Conservation (phyloP, 2,113 vertebrate genomes). For the Entelurus aequoreus region DNA sequence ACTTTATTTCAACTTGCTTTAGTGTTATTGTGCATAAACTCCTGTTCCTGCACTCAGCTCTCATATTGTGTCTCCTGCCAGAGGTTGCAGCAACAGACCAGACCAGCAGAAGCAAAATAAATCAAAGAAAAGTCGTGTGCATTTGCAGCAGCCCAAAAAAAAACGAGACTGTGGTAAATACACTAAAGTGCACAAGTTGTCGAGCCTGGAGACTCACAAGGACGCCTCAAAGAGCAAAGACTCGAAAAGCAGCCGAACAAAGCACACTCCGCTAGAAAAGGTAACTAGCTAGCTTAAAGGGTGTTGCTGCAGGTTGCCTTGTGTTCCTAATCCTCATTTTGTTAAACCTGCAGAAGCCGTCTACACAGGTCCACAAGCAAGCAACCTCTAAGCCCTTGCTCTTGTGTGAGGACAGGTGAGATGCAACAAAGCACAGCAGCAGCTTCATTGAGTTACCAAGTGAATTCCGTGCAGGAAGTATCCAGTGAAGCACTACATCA, state of each 20-base stretch:
- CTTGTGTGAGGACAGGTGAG: constrained; percentile 77
- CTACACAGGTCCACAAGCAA: constrained; percentile 71
- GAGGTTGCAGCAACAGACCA: constrained; percentile 51
- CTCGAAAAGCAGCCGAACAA: constrained; percentile 67
- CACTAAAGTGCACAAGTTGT: constrained; percentile 60
- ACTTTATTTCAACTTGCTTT: not conserved
- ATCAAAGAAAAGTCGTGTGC: constrained; percentile 47
- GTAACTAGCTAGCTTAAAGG: constrained; percentile 8
- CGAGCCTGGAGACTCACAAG: constrained; percentile 38
- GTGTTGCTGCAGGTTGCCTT: not conserved
- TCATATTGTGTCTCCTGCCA: constrained; percentile 37
- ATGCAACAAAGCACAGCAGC: not conserved
- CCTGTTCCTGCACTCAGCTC: not conserved
- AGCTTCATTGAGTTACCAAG: not conserved
- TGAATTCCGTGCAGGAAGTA: constrained; percentile 62
- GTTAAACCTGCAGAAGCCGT: constrained; percentile 62
- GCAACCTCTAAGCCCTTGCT: constrained; percentile 70
- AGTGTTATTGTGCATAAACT: not conserved
- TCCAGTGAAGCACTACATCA: constrained; percentile 82
- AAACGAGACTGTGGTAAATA: constrained; percentile 40
- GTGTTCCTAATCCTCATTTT: not conserved
- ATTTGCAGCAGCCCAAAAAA: constrained; percentile 27
- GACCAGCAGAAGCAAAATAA: constrained; percentile 61
- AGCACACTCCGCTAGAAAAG: constrained; percentile 26
- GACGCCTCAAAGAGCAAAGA: constrained; percentile 49